Evolutionary conservation across 2,797 vertebrate species (phyloP).

Genomic region (Acanthis flammea): DNA sequence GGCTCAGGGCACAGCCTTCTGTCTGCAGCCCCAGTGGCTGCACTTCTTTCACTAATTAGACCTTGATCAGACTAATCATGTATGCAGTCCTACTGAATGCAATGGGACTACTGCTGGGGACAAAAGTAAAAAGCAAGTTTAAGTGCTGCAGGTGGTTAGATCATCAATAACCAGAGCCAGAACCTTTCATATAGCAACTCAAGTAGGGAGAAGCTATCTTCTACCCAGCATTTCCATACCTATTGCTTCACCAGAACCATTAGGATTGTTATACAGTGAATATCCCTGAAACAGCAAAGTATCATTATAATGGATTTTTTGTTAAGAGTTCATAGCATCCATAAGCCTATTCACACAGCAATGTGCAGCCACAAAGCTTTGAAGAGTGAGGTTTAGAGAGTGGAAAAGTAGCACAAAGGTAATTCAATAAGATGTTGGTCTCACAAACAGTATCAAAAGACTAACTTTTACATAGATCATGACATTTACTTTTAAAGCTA

Average conservation of each 20-base stretch:
- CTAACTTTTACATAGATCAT: constrained; percentile 40
- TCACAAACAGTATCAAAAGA: constrained; percentile 68
- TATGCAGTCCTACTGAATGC: constrained; percentile 17
- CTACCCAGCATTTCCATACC: constrained; percentile 43
- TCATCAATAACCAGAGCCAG: not conserved
- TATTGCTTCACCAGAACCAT: constrained; percentile 51
- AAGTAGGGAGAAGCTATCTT: constrained; percentile 31
- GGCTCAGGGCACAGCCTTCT: not conserved
- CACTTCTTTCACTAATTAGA: constrained; percentile 39
- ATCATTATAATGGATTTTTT: constrained; percentile 56
- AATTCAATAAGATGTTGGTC: constrained; percentile 60
- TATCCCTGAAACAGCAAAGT: constrained; percentile 51
- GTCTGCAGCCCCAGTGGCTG: not conserved
- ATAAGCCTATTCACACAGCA: constrained; percentile 55
- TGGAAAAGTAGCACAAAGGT: constrained; percentile 53
- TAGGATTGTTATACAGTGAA: constrained; percentile 59
- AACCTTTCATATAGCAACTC: constrained; percentile 21
- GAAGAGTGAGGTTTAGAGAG: constrained; percentile 48
- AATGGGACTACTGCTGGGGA: constrained; percentile 21
- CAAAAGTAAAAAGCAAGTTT: constrained; percentile 36
- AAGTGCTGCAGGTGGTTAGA: constrained; percentile 50
- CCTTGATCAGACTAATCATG: constrained; percentile 38
- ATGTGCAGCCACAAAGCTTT: constrained; percentile 47
- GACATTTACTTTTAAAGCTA: constrained; percentile 58
- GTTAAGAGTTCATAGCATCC: constrained; percentile 49